Evolutionary conservation across 2,797 vertebrate species (phyloP), one percentile per base, ranked within the genome.

Genomic region (Gila robusta): DNA sequence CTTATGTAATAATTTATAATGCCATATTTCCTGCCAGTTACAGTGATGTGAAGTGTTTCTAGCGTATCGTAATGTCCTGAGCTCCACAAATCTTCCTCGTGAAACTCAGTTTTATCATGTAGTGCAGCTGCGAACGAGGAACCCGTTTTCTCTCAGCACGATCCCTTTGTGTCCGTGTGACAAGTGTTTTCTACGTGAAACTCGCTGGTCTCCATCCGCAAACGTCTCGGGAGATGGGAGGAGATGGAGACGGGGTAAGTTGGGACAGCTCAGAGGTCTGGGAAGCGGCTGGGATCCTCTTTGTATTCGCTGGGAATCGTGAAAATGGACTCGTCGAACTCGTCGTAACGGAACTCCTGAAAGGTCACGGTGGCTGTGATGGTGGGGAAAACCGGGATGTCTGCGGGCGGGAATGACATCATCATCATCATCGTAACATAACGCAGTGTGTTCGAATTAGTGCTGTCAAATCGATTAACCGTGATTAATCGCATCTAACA

Each of bases 311-410:
- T 96, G n/a, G 98, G 98, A 93, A 99, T 96, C 67, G 94, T 97
- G 93, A 99, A 99, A 92, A 99, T 98, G 77, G 96, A 96, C 66
- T 95, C 93, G 0, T 98, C 96, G 59, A 99, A 99, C 82, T 97
- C 95, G n/a, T 98, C 97, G 1, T 98, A 98, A 37, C 97, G 98
- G 91, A 99, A 99, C 95, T 99, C 98, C 94, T 99, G 98, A 93
- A 99, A 99, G 0, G 98, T 99, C 94, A 99, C 98, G 70, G 98
- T 99, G 94, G 98, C 98, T 56, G 98, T 99, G 96, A 99, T 99
- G 49, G 98, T 99, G 47, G 98, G 98, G 93, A 99, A 99, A 62
- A 99, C 98, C 0, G 98, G 98, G 87, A 99, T 99, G 91, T 98
- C 97, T 98, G 92, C 32, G 82, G 72, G 84, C 86, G 16, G 26